Conservation (phyloP, 2,888 invertebrate species). For the Eupithecia subumbrata region DNA sequence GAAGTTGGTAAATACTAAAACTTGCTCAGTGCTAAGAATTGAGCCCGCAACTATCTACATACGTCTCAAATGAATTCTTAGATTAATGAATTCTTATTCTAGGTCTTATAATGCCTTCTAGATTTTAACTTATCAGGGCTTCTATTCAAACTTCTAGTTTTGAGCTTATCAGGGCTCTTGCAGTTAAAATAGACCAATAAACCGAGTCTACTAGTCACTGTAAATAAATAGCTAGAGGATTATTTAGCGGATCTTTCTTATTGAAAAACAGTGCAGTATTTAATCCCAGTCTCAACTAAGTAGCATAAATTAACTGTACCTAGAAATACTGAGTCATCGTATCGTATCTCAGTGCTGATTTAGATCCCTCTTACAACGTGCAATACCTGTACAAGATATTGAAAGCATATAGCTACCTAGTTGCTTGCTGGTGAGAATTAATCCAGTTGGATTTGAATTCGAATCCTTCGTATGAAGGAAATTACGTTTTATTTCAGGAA, state of each 20-base stretch:
- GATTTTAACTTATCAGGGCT: too few relatives aligned
- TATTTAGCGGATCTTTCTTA: background rate
- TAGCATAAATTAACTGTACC: background rate
- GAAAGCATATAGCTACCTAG: background rate
- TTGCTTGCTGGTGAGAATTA: background rate
- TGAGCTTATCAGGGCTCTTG: background rate
- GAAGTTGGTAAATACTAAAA: too few relatives aligned
- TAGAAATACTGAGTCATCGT: background rate
- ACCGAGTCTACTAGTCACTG: background rate
- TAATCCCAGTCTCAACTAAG: background rate
- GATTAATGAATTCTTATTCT: too few relatives aligned
- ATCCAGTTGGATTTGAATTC: too few relatives aligned
- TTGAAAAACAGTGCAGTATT: slow-evolving; percentile 1
- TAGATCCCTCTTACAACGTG: background rate
- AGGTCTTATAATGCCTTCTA: too few relatives aligned
- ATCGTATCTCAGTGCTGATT: background rate
- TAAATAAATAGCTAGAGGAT: background rate
- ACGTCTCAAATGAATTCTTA: too few relatives aligned
- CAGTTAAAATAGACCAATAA: background rate
- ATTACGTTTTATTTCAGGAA: too few relatives aligned
- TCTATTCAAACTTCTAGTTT: too few relatives aligned
- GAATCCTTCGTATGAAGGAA: too few relatives aligned
- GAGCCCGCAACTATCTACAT: too few relatives aligned
- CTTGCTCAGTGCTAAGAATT: too few relatives aligned
- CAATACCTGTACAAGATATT: background rate